Evolutionary conservation across 64 coral and sea anemone species (phyloP).

Genomic region (Stichodactyla mertensii): DNA sequence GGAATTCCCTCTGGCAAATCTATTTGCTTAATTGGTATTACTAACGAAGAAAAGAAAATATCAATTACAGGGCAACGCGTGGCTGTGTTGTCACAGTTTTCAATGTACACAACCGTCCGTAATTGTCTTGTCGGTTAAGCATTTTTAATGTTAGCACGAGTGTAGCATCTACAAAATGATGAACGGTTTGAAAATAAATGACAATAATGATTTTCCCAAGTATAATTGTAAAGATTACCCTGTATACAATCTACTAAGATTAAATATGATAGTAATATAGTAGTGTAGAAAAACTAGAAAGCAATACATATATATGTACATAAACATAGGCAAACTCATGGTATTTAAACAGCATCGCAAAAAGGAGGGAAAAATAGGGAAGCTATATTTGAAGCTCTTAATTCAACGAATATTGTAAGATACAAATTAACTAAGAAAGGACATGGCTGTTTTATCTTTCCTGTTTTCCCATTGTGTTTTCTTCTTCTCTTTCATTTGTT

Average conservation of each 20-base stretch:
- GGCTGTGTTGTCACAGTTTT: neutral
- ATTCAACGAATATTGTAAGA: neutral
- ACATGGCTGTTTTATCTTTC: neutral
- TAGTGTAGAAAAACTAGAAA: too few species aligned
- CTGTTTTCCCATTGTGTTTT: neutral
- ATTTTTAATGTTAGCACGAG: neutral
- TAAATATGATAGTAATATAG: too few species aligned
- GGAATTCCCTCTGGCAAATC: neutral
- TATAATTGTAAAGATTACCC: too few species aligned
- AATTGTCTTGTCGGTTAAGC: neutral
- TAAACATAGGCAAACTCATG: too few species aligned
- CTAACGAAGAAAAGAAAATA: conserved; percentile 3
- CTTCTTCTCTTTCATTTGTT: neutral
- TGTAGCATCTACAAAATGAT: neutral
- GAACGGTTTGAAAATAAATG: neutral
- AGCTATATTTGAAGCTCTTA: too few species aligned
- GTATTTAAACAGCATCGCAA: too few species aligned
- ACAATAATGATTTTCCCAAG: neutral
- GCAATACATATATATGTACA: too few species aligned
- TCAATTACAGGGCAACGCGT: neutral
- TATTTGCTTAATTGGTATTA: neutral
- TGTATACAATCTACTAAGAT: too few species aligned
- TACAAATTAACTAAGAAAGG: neutral
- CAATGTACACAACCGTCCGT: neutral
- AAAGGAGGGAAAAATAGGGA: too few species aligned